These are phyloP conservation scores for Zaprionus camerounensis DNA, from an alignment of 1,140 invertebrate genomes.

Conservation along the genomic window DNA sequence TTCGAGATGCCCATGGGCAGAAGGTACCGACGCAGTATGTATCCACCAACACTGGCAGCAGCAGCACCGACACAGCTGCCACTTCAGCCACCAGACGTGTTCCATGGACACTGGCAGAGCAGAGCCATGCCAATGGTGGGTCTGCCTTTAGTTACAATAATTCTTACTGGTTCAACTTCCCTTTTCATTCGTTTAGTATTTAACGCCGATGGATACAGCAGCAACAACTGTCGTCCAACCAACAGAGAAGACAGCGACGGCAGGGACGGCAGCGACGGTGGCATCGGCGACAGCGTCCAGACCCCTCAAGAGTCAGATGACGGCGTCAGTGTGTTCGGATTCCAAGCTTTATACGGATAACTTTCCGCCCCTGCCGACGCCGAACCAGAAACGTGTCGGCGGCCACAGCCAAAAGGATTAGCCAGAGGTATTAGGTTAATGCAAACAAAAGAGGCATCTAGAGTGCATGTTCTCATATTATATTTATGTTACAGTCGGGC, in stretches of 20 bases:
- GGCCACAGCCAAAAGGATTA: slow-evolving; percentile 16
- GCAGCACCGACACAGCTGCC: not conserved
- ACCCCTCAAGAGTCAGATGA: slow-evolving; percentile 12
- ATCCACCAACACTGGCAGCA: not conserved
- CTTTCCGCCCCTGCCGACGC: slow-evolving; percentile 48
- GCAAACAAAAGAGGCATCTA: slow-evolving; percentile 5
- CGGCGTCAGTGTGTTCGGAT: slow-evolving; percentile 13
- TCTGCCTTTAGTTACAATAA: not conserved
- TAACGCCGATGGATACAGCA: not conserved
- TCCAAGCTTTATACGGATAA: slow-evolving; percentile 31
- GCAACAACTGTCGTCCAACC: not conserved
- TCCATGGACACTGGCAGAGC: slow-evolving; percentile 14
- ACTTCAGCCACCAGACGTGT: not conserved
- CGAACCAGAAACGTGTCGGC: slow-evolving; percentile 34
- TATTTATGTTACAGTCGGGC: slow-evolving; percentile 22
- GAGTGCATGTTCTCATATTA: slow-evolving; percentile 14
- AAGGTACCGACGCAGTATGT: slow-evolving; percentile 16
- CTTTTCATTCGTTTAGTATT: slow-evolving; percentile 5
- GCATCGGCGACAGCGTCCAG: not conserved
- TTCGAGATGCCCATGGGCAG: slow-evolving; percentile 48
- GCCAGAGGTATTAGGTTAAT: slow-evolving; percentile 2
- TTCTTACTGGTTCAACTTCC: not conserved
- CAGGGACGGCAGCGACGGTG: not conserved
- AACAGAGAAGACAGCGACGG: not conserved
- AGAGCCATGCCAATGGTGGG: slow-evolving; percentile 3